Base-by-base conservation (phyloP, 2,797 vertebrate species). In the Prionace glauca region DNA sequence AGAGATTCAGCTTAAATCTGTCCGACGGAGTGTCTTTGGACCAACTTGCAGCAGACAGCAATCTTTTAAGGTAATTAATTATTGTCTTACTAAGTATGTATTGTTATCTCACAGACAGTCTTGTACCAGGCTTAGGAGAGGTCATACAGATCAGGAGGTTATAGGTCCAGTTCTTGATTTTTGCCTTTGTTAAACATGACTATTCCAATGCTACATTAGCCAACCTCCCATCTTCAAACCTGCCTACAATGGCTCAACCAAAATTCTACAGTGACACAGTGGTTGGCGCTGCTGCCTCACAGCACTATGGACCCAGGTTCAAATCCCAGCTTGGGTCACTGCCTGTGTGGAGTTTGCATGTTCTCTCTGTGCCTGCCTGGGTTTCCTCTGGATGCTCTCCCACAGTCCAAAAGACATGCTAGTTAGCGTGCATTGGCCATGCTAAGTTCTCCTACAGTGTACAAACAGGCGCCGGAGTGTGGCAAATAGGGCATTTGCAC, bases 1-100 rank as follows among this genome's bases (percentile, higher is more conserved):
- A 98, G 95, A 97, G 97, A 94, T 97, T 97, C 67, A 98, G 98
- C 96, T 96, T 98, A 71, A 98, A 97, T 96, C 93, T 95, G 45
- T 95, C 71, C 24, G 93, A 60, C 50, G 96, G 97, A 2, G 96
- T 97, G 7, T 97, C 97, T 18, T 92, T 95, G 0, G 97, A 97
- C 95, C 96, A 95, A 1, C 96, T 97, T 88, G 97, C 97, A 72
- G 20, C 96, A 56, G 96, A 96, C 84, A 97, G 95, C 96, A 97
- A 96, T 93, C 96, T 97, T 81, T 88, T 96, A 95, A 96, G 97
- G 97, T 97, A 96, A 67, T 87, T 65, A 69, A 24, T 69, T 36
- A 26, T 10, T 69, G 5, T n/a, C 16, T 32, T n/a, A 69, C 65
- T n/a, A 41, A 41, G 36, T 45, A 24, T 22, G 8, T 41, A 4